Percentiles rank a stretch among this genome's conserved stretches.
Conservation (phyloP, 2,888 invertebrate species). For the Neoitamus cyanurus region DNA sequence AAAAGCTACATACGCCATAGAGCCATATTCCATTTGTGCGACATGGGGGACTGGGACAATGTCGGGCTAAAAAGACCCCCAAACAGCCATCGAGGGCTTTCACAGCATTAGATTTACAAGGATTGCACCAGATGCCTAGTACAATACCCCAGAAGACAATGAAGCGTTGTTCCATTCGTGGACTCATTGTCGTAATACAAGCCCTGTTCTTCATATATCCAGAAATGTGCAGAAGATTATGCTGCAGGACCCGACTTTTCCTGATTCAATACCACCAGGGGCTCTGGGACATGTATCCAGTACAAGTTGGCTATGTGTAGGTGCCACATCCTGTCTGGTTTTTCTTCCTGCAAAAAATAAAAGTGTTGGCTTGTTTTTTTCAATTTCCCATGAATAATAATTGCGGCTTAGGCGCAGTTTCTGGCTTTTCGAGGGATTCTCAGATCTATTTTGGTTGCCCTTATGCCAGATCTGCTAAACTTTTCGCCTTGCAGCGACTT, state of each 20-base stretch:
- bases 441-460: neutral
- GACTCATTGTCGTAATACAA: conserved; percentile 17
- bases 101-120: conserved; percentile 43
- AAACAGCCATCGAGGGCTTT: conserved; percentile 31
- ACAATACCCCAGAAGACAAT: conserved; percentile 37
- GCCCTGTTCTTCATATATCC: conserved; percentile 6
- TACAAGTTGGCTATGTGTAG: neutral
- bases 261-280: neutral
- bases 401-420: conserved; percentile 6
- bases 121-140: conserved; percentile 37
- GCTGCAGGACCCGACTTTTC: conserved; percentile 5
- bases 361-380: conserved; percentile 18
- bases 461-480: neutral
- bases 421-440: neutral
- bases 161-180: conserved; percentile 24
- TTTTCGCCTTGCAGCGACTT: neutral
- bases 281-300: neutral
- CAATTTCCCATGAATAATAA: conserved; percentile 18
- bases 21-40: conserved; percentile 30
- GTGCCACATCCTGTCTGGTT: neutral
- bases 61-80: conserved; percentile 3
- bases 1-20: conserved; percentile 33
- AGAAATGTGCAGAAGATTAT: conserved; percentile 35
- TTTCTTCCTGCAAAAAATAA: neutral
- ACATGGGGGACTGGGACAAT: conserved; percentile 9